These are phyloP conservation scores for Trypoxylon attenuatum DNA, from an alignment of 2,888 invertebrate genomes.

Conservation along the genomic window DNA sequence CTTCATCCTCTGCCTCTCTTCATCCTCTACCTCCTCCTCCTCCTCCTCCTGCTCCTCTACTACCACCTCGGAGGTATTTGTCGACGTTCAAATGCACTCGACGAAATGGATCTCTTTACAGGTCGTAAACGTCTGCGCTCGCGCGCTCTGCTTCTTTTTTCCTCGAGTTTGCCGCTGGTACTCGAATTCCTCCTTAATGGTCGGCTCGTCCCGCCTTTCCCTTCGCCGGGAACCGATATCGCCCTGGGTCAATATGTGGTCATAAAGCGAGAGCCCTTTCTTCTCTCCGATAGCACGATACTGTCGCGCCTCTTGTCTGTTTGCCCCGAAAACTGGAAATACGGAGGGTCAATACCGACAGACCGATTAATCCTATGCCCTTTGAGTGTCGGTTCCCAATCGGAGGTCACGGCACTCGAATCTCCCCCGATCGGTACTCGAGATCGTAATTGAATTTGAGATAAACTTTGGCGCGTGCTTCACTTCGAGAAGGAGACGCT, in stretches of 20 bases:
- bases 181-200: conserved; percentile 51
- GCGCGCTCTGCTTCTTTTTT: conserved; percentile 40
- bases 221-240: conserved; percentile 23
- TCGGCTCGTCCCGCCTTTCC: conserved; percentile 25
- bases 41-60: not conserved
- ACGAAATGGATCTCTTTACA: conserved; percentile 59
- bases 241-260: conserved; percentile 7
- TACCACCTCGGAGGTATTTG: conserved; percentile 47
- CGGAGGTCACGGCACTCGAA: no score
- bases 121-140: conserved; percentile 48
- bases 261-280: not conserved
- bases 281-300: not conserved
- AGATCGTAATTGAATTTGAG: no score
- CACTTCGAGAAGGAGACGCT: no score
- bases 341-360: no score
- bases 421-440: no score
- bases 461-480: not conserved
- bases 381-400: no score
- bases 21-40: conserved; percentile 17
- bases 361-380: no score
- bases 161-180: conserved; percentile 38
- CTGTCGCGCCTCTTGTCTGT: no score
- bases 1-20: not conserved
- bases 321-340: no score
- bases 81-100: conserved; percentile 55